Conservation (phyloP, 2,113 vertebrate genomes). For the Lates calcarifer region DNA sequence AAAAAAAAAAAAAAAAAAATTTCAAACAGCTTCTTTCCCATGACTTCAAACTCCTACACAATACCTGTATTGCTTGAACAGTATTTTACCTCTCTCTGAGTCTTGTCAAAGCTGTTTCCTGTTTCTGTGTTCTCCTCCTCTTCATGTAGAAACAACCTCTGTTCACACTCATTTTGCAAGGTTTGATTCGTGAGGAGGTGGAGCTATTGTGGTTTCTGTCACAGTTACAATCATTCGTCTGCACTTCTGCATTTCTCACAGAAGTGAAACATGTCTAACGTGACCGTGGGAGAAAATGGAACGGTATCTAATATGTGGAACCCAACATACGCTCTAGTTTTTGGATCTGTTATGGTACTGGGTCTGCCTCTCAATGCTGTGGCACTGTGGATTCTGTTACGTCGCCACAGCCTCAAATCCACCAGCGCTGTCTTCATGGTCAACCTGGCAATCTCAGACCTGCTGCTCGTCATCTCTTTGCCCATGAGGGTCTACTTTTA, state of each 20-base stretch:
- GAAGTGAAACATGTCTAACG: slow-evolving; percentile 14
- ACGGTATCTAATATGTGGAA: not conserved
- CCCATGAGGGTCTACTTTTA: slow-evolving; percentile 72
- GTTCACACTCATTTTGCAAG: not conserved
- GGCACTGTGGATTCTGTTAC: slow-evolving; percentile 72
- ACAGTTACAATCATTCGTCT: not conserved
- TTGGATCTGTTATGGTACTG: slow-evolving; percentile 52
- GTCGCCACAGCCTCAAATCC: slow-evolving; percentile 53
- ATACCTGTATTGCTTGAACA: not conserved
- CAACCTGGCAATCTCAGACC: slow-evolving; percentile 75
- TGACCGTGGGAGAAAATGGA: not conserved
- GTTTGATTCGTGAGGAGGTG: not conserved
- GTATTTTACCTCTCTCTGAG: not conserved
- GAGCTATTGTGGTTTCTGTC: not conserved
- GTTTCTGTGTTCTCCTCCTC: not conserved
- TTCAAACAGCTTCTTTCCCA: not conserved
- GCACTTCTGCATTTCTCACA: slow-evolving; percentile 16
- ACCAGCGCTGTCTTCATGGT: slow-evolving; percentile 71
- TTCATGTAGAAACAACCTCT: not conserved
- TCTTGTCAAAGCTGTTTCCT: slow-evolving; percentile 51
- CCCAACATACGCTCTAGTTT: slow-evolving; percentile 40
- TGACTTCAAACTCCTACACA: not conserved
- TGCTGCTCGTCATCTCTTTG: slow-evolving; percentile 73
- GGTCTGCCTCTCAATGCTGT: slow-evolving; percentile 75
- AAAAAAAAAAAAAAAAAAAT: not conserved